phyloP scores from a whole-genome alignment of 2,113 vertebrate genomes.

The Australoheros scitulus region DNA sequence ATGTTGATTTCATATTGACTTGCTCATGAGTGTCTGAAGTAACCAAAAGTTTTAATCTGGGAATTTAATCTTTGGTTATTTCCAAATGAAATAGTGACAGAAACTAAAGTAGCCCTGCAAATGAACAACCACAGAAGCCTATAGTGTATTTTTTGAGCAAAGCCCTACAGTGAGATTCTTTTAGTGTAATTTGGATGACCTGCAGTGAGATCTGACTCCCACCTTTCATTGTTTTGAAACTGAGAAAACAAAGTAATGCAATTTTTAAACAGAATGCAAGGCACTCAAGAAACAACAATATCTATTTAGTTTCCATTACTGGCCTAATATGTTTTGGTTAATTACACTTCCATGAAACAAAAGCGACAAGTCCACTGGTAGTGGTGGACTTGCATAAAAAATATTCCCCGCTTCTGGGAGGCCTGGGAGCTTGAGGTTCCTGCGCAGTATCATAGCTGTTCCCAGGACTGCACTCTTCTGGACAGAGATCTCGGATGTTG shows the following conservation, averaged over 20 bases:
- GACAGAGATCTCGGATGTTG: too few species aligned
- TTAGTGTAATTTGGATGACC: conserved; percentile 13
- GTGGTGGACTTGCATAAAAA: too few species aligned
- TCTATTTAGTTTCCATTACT: not conserved
- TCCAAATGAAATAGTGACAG: not conserved
- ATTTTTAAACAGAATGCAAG: not conserved
- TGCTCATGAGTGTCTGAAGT: not conserved
- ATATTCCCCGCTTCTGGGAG: too few species aligned
- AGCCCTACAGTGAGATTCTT: conserved; percentile 38
- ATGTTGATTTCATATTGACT: not conserved
- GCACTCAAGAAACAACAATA: not conserved
- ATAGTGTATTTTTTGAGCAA: conserved; percentile 13
- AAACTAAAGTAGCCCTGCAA: not conserved
- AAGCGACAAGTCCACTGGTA: too few species aligned
- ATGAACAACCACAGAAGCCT: conserved; percentile 17
- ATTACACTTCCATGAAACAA: too few species aligned
- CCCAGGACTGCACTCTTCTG: too few species aligned
- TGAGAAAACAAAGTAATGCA: not conserved
- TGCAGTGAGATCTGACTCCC: conserved; percentile 28
- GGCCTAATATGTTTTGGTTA: too few species aligned
- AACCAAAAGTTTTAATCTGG: not conserved
- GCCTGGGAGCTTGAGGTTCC: too few species aligned
- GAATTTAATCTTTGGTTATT: not conserved
- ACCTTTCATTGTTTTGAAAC: not conserved
- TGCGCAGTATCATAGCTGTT: too few species aligned